Conservation (phyloP, 2,888 invertebrate species). For the Drosophila mimetica region DNA sequence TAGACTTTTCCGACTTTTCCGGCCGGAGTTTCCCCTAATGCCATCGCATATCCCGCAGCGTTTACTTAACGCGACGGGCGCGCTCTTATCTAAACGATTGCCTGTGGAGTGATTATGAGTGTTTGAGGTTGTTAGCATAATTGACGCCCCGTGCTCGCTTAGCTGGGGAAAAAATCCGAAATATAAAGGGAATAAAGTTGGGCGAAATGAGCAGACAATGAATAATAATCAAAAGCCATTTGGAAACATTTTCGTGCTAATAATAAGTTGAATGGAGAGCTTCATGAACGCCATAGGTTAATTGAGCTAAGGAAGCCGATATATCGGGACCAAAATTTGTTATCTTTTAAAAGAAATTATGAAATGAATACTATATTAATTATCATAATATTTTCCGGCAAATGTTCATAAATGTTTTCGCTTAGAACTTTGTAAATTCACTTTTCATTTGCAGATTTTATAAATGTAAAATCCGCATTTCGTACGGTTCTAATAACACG, state of each 20-base stretch:
- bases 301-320: no score
- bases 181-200: slow-evolving; percentile 38
- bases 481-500: not conserved
- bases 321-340: not conserved
- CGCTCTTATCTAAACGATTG: slow-evolving; percentile 79
- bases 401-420: no score
- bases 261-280: slow-evolving; percentile 55
- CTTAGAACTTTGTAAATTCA: not conserved
- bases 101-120: slow-evolving; percentile 82
- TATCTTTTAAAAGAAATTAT: no score
- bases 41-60: slow-evolving; percentile 71
- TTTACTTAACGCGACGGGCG: slow-evolving; percentile 73
- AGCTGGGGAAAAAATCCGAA: slow-evolving; percentile 36
- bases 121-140: slow-evolving; percentile 80
- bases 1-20: slow-evolving; percentile 32
- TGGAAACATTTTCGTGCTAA: slow-evolving; percentile 68
- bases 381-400: no score
- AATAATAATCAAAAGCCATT: slow-evolving; percentile 77
- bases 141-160: slow-evolving; percentile 75
- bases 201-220: slow-evolving; percentile 60
- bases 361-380: no score
- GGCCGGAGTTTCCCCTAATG: slow-evolving; percentile 38
- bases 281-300: not conserved
- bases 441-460: not conserved
- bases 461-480: not conserved